These are phyloP conservation scores for Saguinus imperator DNA, from an alignment of 2,113 vertebrate species.

Conservation along the genomic window DNA sequence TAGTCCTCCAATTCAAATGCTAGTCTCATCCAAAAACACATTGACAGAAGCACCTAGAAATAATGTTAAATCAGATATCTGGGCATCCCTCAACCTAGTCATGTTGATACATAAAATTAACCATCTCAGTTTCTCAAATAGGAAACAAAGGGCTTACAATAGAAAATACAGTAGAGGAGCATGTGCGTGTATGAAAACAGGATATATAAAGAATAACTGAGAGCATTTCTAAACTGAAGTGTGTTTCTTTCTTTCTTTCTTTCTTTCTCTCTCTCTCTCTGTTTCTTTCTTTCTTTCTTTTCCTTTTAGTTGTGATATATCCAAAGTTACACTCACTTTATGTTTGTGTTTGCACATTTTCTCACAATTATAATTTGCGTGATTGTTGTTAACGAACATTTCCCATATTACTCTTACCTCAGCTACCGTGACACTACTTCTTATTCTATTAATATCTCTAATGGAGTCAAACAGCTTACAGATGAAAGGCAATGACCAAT, in stretches of 20 bases:
- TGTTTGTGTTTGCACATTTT: background rate
- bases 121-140: background rate
- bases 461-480: background rate
- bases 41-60: background rate
- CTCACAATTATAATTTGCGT: background rate
- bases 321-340: background rate
- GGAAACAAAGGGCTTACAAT: background rate
- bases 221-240: background rate
- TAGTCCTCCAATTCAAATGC: background rate
- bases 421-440: constrained; percentile 10
- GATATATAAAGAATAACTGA: background rate
- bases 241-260: background rate
- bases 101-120: background rate
- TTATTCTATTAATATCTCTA: background rate
- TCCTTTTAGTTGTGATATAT: constrained; percentile 11
- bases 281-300: background rate
- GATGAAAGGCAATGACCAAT: background rate
- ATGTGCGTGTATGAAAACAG: background rate
- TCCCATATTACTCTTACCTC: background rate
- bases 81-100: background rate
- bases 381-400: constrained; percentile 17
- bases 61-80: background rate
- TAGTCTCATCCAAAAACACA: background rate
- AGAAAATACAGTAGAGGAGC: background rate
- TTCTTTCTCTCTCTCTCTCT: background rate